Evolutionary conservation across 2,113 vertebrate genomes (phyloP).

Genomic region (Osmerus mordax): DNA sequence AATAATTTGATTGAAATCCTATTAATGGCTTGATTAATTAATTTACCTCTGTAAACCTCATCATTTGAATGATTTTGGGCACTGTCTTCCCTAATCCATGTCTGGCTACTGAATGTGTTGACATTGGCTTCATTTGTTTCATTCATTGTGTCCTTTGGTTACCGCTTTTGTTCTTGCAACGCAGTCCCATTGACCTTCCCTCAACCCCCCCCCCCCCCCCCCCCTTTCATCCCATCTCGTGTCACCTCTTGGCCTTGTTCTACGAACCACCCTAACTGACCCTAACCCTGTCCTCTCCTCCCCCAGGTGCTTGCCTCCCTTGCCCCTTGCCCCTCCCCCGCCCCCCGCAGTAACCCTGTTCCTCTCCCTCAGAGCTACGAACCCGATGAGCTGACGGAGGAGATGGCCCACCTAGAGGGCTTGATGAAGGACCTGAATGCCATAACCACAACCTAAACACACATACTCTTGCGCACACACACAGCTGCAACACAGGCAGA

Average conservation of each 20-base stretch:
- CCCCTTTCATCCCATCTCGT: slow-evolving; percentile 30
- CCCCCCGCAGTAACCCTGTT: slow-evolving; percentile 69
- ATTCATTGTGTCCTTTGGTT: slow-evolving; percentile 20
- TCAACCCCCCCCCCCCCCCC: slow-evolving; percentile 46
- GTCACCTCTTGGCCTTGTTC: slow-evolving; percentile 25
- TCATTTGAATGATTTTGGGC: slow-evolving; percentile 41
- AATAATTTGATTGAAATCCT: slow-evolving; percentile 32
- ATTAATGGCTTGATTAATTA: slow-evolving; percentile 10
- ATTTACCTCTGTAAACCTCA: slow-evolving; percentile 25
- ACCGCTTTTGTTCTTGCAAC: slow-evolving; percentile 23
- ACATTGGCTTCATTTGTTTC: slow-evolving; percentile 34
- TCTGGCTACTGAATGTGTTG: slow-evolving; percentile 17
- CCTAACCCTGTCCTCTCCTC: slow-evolving; percentile 50
- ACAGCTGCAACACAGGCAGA: slow-evolving; percentile 18
- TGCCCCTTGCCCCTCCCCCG: slow-evolving; percentile 49
- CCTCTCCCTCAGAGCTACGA: slow-evolving; percentile 87
- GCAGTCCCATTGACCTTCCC: slow-evolving; percentile 59
- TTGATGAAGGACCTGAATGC: slow-evolving; percentile 99
- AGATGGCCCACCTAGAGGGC: slow-evolving; percentile 99
- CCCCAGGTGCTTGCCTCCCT: slow-evolving; percentile 63
- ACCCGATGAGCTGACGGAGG: slow-evolving; percentile 97
- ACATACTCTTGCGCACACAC: slow-evolving; percentile 15
- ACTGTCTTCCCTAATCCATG: slow-evolving; percentile 15
- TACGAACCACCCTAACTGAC: slow-evolving; percentile 64
- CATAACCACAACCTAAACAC: slow-evolving; percentile 80